phyloP scores from a whole-genome alignment of 2,797 vertebrate species.

The Melanogrammus aeglefinus region DNA sequence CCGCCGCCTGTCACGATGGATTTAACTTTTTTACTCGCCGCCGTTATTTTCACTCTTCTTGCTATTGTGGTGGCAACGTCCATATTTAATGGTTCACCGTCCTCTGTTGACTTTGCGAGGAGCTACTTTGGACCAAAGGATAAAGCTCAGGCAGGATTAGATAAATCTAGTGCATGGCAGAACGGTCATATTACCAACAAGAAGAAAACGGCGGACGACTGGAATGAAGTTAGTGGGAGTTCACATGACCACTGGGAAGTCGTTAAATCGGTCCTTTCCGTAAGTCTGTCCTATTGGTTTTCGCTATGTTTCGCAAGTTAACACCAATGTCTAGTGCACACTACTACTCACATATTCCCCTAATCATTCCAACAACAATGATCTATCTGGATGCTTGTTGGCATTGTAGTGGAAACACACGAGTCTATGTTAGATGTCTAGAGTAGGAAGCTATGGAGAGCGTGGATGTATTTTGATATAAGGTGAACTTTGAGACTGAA shows the following conservation, averaged over 20 bases:
- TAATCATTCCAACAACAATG: not conserved
- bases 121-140: slow-evolving; percentile 28
- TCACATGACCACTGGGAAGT: slow-evolving; percentile 68
- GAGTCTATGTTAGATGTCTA: too few relatives aligned
- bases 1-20: slow-evolving; percentile 68
- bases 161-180: slow-evolving; percentile 6
- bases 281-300: slow-evolving; percentile 37
- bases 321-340: not conserved
- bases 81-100: slow-evolving; percentile 57
- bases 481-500: not conserved
- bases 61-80: slow-evolving; percentile 80
- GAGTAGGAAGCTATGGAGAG: too few relatives aligned
- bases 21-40: slow-evolving; percentile 62
- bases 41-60: slow-evolving; percentile 78
- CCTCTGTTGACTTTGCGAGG: slow-evolving; percentile 21
- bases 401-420: not conserved
- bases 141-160: slow-evolving; percentile 12
- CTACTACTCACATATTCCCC: not conserved
- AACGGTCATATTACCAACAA: slow-evolving; percentile 50
- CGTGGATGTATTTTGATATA: not conserved
- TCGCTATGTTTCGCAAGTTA: not conserved
- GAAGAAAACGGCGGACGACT: slow-evolving; percentile 37
- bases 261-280: slow-evolving; percentile 62
- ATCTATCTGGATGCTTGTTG: not conserved
- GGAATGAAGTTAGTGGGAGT: slow-evolving; percentile 60